Percentiles rank a stretch among this genome's conserved stretches.
These are phyloP conservation scores for Habropoda laboriosa DNA, from an alignment of 1,140 invertebrate genomes.

Conservation along the genomic window DNA sequence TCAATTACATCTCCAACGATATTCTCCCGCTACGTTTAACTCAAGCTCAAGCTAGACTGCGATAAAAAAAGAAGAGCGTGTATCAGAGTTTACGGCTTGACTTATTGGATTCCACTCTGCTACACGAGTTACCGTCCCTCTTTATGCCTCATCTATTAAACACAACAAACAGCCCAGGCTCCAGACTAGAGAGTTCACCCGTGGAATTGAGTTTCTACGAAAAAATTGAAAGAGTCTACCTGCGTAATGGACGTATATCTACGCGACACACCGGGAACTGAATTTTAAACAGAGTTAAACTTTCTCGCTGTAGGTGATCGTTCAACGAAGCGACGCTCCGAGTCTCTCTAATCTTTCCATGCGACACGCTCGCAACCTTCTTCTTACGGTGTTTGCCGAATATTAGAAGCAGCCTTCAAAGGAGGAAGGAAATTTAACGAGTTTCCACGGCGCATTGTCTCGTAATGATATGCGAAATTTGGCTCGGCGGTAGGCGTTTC, in stretches of 20 bases:
- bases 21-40: not conserved
- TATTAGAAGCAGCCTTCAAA: not conserved
- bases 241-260: slow-evolving; percentile 9
- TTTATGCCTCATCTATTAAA: not conserved
- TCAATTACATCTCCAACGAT: too few species aligned
- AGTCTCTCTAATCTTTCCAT: not conserved
- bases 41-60: too few species aligned
- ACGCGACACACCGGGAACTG: slow-evolving; percentile 16
- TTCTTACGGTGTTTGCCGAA: not conserved
- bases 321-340: not conserved
- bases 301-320: not conserved
- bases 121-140: not conserved
- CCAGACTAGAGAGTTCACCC: too few species aligned
- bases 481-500: not conserved
- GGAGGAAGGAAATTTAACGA: not conserved
- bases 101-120: not conserved
- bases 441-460: slow-evolving; percentile 13
- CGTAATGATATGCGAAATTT: slow-evolving; percentile 30
- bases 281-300: slow-evolving; percentile 37
- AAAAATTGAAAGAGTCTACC: slow-evolving; percentile 6
- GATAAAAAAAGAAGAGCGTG: too few species aligned
- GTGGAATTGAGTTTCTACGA: not conserved
- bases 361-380: not conserved
- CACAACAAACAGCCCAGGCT: not conserved
- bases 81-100: not conserved